Evolutionary conservation across 2,113 vertebrate genomes (phyloP).

Genomic region (Isurus oxyrinchus): DNA sequence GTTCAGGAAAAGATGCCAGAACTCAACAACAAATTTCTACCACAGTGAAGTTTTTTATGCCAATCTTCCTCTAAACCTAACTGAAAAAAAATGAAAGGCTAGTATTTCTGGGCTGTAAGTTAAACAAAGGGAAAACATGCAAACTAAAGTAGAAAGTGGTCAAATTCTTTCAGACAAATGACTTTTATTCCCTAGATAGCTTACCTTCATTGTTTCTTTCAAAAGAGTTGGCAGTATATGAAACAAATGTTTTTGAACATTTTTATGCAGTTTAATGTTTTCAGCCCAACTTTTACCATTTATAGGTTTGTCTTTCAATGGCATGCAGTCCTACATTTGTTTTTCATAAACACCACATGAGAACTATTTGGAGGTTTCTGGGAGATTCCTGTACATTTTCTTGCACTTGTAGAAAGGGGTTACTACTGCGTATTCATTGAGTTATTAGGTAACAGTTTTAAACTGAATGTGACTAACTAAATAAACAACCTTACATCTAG

Average conservation of each 20-base stretch:
- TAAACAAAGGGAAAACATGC: background rate
- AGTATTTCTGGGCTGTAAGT: background rate
- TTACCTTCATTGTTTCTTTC: slow-evolving; percentile 3
- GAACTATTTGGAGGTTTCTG: background rate
- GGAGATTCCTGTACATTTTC: slow-evolving; percentile 2
- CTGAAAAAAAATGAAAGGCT: background rate
- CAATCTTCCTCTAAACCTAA: background rate
- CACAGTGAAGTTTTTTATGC: background rate
- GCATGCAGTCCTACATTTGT: slow-evolving; percentile 26
- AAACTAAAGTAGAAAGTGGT: background rate
- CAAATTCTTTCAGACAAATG: background rate
- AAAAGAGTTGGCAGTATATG: background rate
- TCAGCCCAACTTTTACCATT: slow-evolving; percentile 30
- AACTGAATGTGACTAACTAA: background rate
- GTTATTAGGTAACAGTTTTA: background rate
- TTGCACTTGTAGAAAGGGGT: background rate
- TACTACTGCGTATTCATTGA: background rate
- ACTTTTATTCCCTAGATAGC: background rate
- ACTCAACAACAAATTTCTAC: background rate
- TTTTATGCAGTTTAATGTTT: slow-evolving; percentile 32
- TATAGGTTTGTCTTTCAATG: slow-evolving; percentile 27
- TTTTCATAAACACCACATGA: slow-evolving; percentile 20
- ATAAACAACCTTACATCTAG: background rate
- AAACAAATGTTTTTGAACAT: background rate
- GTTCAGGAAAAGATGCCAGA: background rate